phyloP scores from a whole-genome alignment of 2,888 invertebrate genomes.

The Apotomis capreana region DNA sequence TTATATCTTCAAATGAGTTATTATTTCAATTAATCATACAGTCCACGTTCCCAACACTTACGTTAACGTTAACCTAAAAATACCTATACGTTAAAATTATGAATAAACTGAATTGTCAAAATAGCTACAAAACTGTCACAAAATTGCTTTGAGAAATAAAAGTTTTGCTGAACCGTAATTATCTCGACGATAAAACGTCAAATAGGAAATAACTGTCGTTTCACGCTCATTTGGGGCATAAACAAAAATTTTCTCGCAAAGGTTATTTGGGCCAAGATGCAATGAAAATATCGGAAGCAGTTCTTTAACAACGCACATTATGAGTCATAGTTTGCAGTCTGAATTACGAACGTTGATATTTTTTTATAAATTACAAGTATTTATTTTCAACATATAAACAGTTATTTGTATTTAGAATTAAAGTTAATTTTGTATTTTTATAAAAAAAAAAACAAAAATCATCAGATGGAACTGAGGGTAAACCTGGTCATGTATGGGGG shows the following conservation, averaged over 20 bases:
- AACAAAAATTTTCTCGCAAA: conserved; percentile 21
- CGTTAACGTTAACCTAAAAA: no score
- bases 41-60: no score
- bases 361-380: no score
- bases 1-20: no score
- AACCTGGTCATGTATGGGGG: no score
- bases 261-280: conserved; percentile 7
- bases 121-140: background rate
- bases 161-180: background rate
- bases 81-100: no score
- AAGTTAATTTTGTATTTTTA: no score
- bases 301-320: background rate
- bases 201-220: conserved; percentile 21
- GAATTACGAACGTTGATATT: background rate
- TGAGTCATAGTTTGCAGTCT: background rate
- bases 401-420: no score
- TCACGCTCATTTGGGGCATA: conserved; percentile 21
- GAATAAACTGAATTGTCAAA: background rate
- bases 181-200: conserved; percentile 1
- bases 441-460: no score
- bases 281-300: conserved; percentile 8
- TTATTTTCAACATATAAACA: no score
- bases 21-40: no score
- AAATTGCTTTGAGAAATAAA: conserved; percentile 4
- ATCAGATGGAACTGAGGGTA: no score